Conservation (phyloP, 2,888 invertebrate species). For the Julus scanicus region DNA sequence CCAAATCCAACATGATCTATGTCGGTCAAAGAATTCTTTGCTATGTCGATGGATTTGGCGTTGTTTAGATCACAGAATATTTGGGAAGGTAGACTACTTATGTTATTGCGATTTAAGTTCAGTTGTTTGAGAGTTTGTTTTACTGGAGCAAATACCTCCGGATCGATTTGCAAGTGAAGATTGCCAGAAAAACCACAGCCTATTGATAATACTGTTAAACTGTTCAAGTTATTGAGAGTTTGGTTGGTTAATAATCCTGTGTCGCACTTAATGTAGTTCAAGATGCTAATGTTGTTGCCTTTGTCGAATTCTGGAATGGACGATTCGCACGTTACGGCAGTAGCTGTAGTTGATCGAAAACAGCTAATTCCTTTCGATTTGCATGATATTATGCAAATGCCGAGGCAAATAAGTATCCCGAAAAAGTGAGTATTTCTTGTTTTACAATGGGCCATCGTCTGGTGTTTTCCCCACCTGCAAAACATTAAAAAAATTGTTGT, state of each 20-base stretch:
- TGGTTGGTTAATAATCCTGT: background rate
- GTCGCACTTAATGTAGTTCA: background rate
- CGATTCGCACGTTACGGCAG: background rate
- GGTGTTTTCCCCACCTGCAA: too few species aligned
- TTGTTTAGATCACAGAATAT: slow-evolving; percentile 1
- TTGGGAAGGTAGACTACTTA: background rate
- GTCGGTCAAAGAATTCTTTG: background rate
- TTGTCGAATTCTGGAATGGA: background rate
- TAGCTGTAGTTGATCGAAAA: background rate
- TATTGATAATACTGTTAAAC: background rate
- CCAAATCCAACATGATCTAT: background rate
- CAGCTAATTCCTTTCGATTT: background rate
- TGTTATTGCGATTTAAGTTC: slow-evolving; percentile 14
- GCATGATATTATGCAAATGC: background rate
- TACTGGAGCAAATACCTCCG: background rate
- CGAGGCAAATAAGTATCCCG: background rate
- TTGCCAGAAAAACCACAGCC: background rate
- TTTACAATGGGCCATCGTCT: background rate
- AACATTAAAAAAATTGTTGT: too few species aligned
- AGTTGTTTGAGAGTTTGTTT: background rate
- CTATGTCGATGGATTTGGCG: background rate
- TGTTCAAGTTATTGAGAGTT: background rate
- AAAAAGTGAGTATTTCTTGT: background rate
- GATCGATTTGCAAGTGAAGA: background rate
- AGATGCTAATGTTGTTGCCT: background rate